These are phyloP conservation scores for Lerista edwardsae DNA, from an alignment of 2,797 vertebrate species.

Conservation along the genomic window DNA sequence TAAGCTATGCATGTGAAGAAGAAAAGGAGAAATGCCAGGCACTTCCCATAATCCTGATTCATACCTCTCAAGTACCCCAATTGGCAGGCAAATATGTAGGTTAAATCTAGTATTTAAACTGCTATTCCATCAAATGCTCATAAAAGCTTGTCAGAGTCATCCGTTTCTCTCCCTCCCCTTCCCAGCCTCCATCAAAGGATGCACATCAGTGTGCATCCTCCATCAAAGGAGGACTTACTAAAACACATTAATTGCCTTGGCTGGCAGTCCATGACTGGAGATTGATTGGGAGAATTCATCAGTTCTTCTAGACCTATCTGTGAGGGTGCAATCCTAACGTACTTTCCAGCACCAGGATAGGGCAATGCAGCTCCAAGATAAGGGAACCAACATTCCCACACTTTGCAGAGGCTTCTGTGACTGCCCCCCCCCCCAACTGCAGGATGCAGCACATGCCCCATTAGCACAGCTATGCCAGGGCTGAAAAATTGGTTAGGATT, in stretches of 20 bases:
- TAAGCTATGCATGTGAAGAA: not conserved
- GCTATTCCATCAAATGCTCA: too few relatives aligned
- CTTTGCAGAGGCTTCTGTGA: too few relatives aligned
- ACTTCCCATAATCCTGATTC: not conserved
- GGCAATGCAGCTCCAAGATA: too few relatives aligned
- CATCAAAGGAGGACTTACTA: not conserved
- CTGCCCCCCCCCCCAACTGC: too few relatives aligned
- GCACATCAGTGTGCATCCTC: not conserved
- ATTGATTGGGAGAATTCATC: not conserved
- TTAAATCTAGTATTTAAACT: not conserved
- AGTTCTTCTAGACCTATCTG: too few relatives aligned
- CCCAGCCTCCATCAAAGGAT: too few relatives aligned
- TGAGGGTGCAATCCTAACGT: too few relatives aligned
- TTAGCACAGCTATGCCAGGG: too few relatives aligned
- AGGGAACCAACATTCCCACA: too few relatives aligned
- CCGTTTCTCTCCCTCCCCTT: not conserved
- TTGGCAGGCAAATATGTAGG: not conserved
- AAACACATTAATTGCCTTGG: not conserved
- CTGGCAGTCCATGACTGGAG: too few relatives aligned
- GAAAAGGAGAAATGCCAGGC: not conserved
- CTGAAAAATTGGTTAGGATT: too few relatives aligned
- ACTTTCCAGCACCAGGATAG: too few relatives aligned
- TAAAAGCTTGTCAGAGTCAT: not conserved
- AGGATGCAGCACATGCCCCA: not conserved
- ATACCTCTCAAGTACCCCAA: not conserved